phyloP scores from a whole-genome alignment of 1,140 invertebrate genomes.

The Scaptomyza pallida region DNA sequence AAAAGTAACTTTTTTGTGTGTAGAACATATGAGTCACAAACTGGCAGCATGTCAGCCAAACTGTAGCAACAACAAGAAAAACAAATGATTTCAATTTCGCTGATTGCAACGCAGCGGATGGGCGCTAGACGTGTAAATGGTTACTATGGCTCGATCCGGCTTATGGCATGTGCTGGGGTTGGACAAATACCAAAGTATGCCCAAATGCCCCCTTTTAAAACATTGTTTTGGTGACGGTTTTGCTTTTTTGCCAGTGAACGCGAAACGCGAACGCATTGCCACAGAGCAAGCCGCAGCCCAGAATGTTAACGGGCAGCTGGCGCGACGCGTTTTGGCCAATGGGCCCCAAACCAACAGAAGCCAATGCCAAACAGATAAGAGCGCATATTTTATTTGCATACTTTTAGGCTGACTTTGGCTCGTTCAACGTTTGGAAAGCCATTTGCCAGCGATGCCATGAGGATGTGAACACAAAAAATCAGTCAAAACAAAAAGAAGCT shows the following conservation, averaged over 20 bases:
- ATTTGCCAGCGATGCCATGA: constrained; percentile 71
- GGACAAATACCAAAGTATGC: constrained; percentile 66
- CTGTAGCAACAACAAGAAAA: constrained; percentile 24
- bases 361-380: constrained; percentile 80
- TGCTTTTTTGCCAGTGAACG: background rate
- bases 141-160: constrained; percentile 49
- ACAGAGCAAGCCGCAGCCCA: constrained; percentile 13
- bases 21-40: constrained; percentile 56
- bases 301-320: constrained; percentile 58
- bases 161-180: constrained; percentile 66
- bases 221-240: constrained; percentile 70
- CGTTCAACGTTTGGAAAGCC: constrained; percentile 66
- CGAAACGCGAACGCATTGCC: background rate
- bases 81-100: constrained; percentile 73
- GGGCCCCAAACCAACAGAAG: constrained; percentile 59
- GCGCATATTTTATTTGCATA: constrained; percentile 82
- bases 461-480: constrained; percentile 50
- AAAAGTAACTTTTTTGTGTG: constrained; percentile 39
- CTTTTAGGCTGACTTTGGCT: constrained; percentile 77
- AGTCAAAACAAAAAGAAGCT: constrained; percentile 20
- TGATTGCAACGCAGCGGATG: constrained; percentile 57
- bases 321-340: constrained; percentile 11
- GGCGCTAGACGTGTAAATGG: constrained; percentile 30
- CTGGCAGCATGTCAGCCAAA: constrained; percentile 52
- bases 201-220: constrained; percentile 75